These are phyloP conservation scores for Albula glossodonta DNA, from an alignment of 2,113 vertebrate species.

Conservation along the genomic window DNA sequence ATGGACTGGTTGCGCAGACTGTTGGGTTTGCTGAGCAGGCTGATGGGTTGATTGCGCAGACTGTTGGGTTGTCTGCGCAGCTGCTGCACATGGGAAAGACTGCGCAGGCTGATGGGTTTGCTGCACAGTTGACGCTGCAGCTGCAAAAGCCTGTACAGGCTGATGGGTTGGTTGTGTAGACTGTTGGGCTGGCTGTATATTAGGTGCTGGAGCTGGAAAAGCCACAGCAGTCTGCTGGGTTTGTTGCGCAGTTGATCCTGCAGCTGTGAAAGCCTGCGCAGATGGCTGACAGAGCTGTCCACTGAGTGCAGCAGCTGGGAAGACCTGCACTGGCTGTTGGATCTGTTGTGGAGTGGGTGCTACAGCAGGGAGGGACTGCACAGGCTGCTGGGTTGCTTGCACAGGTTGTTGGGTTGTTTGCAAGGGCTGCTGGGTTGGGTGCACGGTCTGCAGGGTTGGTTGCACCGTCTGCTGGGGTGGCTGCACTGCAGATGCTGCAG, in stretches of 20 bases:
- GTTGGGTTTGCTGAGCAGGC: conserved; percentile 20
- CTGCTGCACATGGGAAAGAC: conserved; percentile 7
- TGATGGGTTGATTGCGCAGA: conserved; percentile 28
- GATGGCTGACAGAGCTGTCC: conserved; percentile 54
- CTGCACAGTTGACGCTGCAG: conserved; percentile 32
- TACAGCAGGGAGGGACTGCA: conserved; percentile 40
- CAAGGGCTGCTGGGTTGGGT: too few species aligned
- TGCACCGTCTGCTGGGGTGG: conserved; percentile 42
- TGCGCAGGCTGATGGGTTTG: conserved; percentile 33
- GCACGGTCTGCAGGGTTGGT: conserved; percentile 30
- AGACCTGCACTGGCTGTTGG: conserved; percentile 49
- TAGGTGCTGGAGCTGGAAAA: conserved; percentile 33
- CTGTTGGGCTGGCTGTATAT: conserved; percentile 42
- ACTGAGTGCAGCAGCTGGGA: conserved; percentile 34
- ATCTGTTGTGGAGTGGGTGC: conserved; percentile 33
- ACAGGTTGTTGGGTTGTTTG: not conserved
- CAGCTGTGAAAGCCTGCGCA: conserved; percentile 36
- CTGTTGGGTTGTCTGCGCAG: conserved; percentile 41
- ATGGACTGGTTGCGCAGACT: conserved; percentile 40
- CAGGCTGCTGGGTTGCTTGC: conserved; percentile 42
- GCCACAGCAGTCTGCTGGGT: conserved; percentile 42
- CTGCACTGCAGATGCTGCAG: conserved; percentile 17
- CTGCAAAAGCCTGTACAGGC: conserved; percentile 29
- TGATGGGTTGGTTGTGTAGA: conserved; percentile 42
- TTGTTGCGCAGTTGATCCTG: conserved; percentile 43